phyloP scores from a whole-genome alignment of 1,140 invertebrate genomes.

The Drosophila ogumai region DNA sequence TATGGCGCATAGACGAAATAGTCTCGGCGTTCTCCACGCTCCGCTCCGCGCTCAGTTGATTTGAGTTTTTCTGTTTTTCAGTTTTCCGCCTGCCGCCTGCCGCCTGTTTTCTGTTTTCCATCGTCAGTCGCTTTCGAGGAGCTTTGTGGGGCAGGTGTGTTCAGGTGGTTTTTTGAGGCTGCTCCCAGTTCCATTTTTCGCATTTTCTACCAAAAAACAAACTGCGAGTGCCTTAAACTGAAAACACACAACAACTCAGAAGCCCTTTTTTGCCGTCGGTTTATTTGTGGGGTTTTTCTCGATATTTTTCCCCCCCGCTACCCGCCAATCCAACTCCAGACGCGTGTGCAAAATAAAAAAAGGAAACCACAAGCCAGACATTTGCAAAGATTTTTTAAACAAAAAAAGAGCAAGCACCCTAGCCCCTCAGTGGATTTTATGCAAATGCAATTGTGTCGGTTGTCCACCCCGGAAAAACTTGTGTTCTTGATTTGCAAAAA shows the following conservation, averaged over 20 bases:
- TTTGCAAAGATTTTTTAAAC: constrained; percentile 39
- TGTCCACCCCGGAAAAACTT: constrained; percentile 47
- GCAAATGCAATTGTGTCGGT: constrained; percentile 74
- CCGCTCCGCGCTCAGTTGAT: constrained; percentile 27
- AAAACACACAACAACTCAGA: constrained; percentile 9
- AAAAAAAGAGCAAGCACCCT: constrained; percentile 24
- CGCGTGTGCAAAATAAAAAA: constrained; percentile 45
- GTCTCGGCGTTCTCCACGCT: constrained; percentile 56
- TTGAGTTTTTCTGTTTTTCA: constrained; percentile 46
- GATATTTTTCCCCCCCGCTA: constrained; percentile 12
- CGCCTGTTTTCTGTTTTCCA: constrained; percentile 43
- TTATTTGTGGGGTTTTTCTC: constrained; percentile 37
- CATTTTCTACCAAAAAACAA: constrained; percentile 22
- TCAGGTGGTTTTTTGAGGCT: constrained; percentile 63
- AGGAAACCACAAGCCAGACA: constrained; percentile 25
- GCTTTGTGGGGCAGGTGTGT: constrained; percentile 84
- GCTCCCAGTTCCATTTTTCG: constrained; percentile 31
- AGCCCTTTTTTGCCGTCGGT: constrained; percentile 32
- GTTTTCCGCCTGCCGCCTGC: constrained; percentile 36
- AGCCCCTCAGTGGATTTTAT: constrained; percentile 17
- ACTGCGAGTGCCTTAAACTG: constrained; percentile 47
- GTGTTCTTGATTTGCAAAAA: constrained; percentile 66
- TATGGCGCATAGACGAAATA: constrained; percentile 71
- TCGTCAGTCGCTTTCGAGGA: constrained; percentile 84
- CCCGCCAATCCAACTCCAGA: not conserved